phyloP scores from a whole-genome alignment of 2,888 invertebrate genomes.

The Corbicula japonica region DNA sequence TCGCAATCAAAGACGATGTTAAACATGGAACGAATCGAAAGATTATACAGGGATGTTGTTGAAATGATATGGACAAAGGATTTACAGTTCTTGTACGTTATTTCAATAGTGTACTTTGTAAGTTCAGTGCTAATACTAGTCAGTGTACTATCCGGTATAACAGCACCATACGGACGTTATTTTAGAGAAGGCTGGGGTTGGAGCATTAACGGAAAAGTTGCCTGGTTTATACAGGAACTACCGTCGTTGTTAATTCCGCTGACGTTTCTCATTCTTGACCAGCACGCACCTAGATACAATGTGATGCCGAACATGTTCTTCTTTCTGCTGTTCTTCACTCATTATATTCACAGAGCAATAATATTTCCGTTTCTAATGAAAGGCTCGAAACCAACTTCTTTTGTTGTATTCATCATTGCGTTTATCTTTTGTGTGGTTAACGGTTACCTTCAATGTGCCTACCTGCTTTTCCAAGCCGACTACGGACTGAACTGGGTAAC shows the following conservation, averaged over 20 bases:
- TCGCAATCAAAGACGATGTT: too few relatives aligned
- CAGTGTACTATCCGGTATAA: constrained; percentile 57
- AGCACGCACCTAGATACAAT: constrained; percentile 67
- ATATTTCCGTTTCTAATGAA: constrained; percentile 86
- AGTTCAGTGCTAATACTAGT: constrained; percentile 52
- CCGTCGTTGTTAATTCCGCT: constrained; percentile 85
- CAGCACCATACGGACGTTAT: constrained; percentile 84
- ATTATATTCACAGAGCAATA: constrained; percentile 87
- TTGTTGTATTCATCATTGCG: constrained; percentile 85
- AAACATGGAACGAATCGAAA: too few relatives aligned
- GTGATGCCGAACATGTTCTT: constrained; percentile 83
- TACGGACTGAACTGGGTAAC: constrained; percentile 77
- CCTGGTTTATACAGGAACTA: constrained; percentile 86
- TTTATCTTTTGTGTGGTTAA: constrained; percentile 87
- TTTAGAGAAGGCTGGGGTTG: constrained; percentile 73
- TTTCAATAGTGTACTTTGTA: constrained; percentile 64
- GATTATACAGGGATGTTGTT: too few relatives aligned
- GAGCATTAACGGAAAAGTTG: constrained; percentile 75
- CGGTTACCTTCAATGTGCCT: constrained; percentile 87
- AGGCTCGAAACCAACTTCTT: constrained; percentile 86
- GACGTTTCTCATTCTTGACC: constrained; percentile 61
- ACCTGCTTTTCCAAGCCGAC: constrained; percentile 75
- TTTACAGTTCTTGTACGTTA: not conserved
- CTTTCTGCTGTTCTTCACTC: constrained; percentile 84
- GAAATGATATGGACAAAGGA: too few relatives aligned